A percentile compares a stretch with the other conserved stretches of the same genome.
These are phyloP conservation scores for Petrophora chlorosata DNA, from an alignment of 2,888 invertebrate genomes.

Conservation along the genomic window DNA sequence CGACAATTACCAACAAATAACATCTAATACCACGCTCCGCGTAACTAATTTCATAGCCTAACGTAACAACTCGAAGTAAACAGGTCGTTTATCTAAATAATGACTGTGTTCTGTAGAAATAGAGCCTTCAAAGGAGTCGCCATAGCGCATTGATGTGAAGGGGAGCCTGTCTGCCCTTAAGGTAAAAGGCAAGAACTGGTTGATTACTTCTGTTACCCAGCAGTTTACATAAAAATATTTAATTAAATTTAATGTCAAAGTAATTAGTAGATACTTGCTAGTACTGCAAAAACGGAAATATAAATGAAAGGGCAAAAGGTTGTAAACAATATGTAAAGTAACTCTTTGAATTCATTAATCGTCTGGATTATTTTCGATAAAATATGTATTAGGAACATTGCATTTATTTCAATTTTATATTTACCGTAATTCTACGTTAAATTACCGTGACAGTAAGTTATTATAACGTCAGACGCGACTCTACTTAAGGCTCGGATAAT, in stretches of 20 bases:
- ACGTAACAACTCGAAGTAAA: slow-evolving; percentile 6
- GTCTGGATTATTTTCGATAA: too few relatives aligned
- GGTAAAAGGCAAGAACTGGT: slow-evolving; percentile 21
- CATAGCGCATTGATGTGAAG: slow-evolving; percentile 20
- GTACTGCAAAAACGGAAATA: too few relatives aligned
- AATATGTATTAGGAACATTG: too few relatives aligned
- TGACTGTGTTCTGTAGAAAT: slow-evolving; percentile 16
- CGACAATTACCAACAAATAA: slow-evolving; percentile 10
- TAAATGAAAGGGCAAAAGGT: too few relatives aligned
- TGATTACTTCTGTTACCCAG: neutral
- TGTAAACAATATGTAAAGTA: too few relatives aligned
- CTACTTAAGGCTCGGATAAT: too few relatives aligned
- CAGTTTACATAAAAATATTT: neutral
- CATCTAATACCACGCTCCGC: slow-evolving; percentile 6
- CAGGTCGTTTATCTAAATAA: slow-evolving; percentile 20
- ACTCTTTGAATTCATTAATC: too few relatives aligned
- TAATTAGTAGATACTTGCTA: neutral
- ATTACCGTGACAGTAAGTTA: too few relatives aligned
- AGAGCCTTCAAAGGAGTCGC: slow-evolving; percentile 19
- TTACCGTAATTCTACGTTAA: too few relatives aligned
- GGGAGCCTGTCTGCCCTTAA: slow-evolving; percentile 20
- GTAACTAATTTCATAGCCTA: slow-evolving; percentile 9
- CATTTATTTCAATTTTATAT: too few relatives aligned
- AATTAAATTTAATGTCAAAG: neutral
- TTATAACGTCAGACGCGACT: too few relatives aligned